Evolutionary conservation across 2,797 vertebrate species (phyloP), one percentile per base, ranked within the genome.

Genomic region (Stomatorhinus walkeri): DNA sequence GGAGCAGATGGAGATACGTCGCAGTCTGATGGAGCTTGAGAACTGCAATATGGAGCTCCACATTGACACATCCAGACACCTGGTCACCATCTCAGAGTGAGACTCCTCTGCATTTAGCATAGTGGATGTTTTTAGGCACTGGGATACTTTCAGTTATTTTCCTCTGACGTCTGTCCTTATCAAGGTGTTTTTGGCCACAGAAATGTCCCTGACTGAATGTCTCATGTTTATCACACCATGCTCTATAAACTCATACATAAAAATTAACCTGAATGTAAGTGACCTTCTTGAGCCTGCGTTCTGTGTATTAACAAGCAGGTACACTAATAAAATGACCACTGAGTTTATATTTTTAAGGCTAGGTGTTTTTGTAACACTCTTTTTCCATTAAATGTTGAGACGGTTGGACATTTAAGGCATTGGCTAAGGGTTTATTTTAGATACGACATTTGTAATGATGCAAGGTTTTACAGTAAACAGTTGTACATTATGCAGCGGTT

Each of bases 11-110:
- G 93, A 95, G 89, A 91, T 92, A 90, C 0, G 19, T 0, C 91
- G 2, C 84, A 93, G 93, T 87, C 93, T 94, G 64, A 89, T 93
- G 91, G 92, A 94, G 89, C 91, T 95, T 87, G 92, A 94, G 90
- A 95, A 93, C 40, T 89, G 92, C 79, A 93, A 87, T 87, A 76
- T 0, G 0, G 92, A 94, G 89, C 91, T 94, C 83, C 93, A 92
- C 0, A 0, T 91, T 0, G 93, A 92, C 14, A 89, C 89, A 16
- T 95, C 93, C 59, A 91, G 93, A 85, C 93, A 95, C 56, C 89
- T 95, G 49, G 91, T 94, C 32, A 93, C 90, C 28, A 87, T 93
- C 1, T 88, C 93, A 0, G 92, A 93, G 94, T 94, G 90, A 94
- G 94, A 87, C 22, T 14, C 28, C 46, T 51, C 16, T 14, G n/a